Evolutionary conservation across 2,797 vertebrate species (phyloP).

Genomic region (Acrossocheilus wenchowensis): DNA sequence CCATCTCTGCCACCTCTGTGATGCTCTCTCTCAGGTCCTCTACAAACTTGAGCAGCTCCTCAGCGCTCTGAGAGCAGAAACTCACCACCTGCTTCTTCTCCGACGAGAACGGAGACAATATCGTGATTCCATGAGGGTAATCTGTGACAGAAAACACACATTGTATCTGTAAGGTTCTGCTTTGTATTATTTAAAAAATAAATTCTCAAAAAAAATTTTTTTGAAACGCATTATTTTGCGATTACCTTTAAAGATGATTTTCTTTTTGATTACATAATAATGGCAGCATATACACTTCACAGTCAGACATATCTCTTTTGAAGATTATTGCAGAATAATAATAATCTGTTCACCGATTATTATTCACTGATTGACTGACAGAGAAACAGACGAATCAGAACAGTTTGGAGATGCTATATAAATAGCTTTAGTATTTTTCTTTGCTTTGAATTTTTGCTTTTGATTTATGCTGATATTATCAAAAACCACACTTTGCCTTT

Average conservation of each 20-base stretch:
- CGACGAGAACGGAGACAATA: conserved; percentile 93
- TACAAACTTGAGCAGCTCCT: conserved; percentile 96
- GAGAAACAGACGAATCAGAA: neutral
- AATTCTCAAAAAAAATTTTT: no score
- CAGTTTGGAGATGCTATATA: neutral
- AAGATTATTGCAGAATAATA: neutral
- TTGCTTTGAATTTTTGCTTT: neutral
- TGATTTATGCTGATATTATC: neutral
- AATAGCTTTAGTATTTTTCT: neutral
- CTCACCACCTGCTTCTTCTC: conserved; percentile 97
- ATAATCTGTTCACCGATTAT: neutral
- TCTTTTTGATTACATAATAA: neutral
- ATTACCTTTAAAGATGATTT: neutral
- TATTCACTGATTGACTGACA: neutral
- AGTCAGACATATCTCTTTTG: neutral
- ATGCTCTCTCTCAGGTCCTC: conserved; percentile 98
- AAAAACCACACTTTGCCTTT: neutral
- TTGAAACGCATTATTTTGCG: no score
- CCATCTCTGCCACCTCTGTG: conserved; percentile 97
- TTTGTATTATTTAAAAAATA: neutral
- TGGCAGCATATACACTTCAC: neutral
- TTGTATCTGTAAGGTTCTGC: neutral
- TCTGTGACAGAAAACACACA: conserved; percentile 72
- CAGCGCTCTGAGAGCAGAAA: conserved; percentile 93
- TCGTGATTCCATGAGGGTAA: conserved; percentile 95